Conservation (phyloP, 2,888 invertebrate genomes). For the Drosophila lacicola region DNA sequence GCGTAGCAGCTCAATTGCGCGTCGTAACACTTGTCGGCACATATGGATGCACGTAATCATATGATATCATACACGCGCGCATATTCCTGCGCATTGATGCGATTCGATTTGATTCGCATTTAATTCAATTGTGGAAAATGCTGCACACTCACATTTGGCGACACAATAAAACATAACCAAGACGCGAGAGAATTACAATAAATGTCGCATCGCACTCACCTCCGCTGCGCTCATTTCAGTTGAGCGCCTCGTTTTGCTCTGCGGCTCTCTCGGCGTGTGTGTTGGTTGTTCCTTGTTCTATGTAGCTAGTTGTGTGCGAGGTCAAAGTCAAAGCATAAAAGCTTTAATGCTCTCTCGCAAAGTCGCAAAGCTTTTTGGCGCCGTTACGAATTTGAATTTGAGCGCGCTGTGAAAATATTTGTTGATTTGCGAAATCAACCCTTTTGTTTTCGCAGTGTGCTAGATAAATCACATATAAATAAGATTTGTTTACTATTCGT, state of each 20-base stretch:
- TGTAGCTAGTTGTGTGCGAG: background rate
- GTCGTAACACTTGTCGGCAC: background rate
- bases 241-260: conserved; percentile 1
- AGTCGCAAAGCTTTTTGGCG: conserved; percentile 40
- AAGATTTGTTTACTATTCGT: background rate
- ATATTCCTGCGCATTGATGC: background rate
- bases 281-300: conserved; percentile 13
- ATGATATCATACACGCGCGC: background rate
- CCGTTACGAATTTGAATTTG: conserved; percentile 46
- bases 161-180: conserved; percentile 14
- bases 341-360: conserved; percentile 24
- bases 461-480: background rate
- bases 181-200: background rate
- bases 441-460: conserved; percentile 1
- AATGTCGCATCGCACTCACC: conserved; percentile 50
- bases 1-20: background rate
- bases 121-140: background rate
- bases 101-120: conserved; percentile 15
- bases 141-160: conserved; percentile 7
- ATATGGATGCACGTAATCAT: conserved; percentile 11
- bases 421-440: background rate
- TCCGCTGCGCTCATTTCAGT: conserved; percentile 55
- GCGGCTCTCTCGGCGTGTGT: conserved; percentile 8
- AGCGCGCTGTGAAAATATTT: background rate
- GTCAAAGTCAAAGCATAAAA: conserved; percentile 8